These are phyloP conservation scores for Rhabdornis inornatus DNA, from an alignment of 2,113 vertebrate genomes.

Conservation along the genomic window DNA sequence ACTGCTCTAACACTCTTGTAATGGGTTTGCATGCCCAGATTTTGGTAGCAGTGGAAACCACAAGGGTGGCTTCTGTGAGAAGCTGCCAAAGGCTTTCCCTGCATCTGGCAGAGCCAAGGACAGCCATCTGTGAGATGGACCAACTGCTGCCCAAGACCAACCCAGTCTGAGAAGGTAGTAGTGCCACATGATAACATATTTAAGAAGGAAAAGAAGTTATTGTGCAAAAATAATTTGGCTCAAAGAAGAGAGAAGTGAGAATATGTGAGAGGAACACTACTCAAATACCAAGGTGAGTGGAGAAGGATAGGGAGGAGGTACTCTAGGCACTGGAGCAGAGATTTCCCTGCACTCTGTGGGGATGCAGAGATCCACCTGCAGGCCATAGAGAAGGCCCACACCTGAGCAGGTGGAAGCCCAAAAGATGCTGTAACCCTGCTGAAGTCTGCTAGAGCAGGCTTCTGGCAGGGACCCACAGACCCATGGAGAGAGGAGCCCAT, in stretches of 20 bases:
- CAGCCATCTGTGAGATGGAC: not conserved
- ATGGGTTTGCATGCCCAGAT: not conserved
- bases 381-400: not conserved
- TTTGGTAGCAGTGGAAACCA: not conserved
- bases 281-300: not conserved
- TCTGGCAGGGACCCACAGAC: not conserved
- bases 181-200: not conserved
- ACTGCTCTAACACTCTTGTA: not conserved
- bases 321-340: not conserved
- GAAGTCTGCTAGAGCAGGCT: not conserved
- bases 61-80: not conserved
- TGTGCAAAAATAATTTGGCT: not conserved
- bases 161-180: not conserved
- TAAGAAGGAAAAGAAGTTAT: not conserved
- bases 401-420: not conserved
- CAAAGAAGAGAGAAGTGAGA: not conserved
- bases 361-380: not conserved
- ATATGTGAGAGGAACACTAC: not conserved
- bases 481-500: not conserved
- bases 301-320: not conserved
- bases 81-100: not conserved
- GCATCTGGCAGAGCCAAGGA: not conserved
- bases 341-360: not conserved
- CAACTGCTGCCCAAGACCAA: fast-evolving
- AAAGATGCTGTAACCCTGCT: not conserved